Percentiles rank a stretch among this genome's conserved stretches.
Evolutionary conservation across 2,113 vertebrate species (phyloP).

Genomic region (Varanus salvator): DNA sequence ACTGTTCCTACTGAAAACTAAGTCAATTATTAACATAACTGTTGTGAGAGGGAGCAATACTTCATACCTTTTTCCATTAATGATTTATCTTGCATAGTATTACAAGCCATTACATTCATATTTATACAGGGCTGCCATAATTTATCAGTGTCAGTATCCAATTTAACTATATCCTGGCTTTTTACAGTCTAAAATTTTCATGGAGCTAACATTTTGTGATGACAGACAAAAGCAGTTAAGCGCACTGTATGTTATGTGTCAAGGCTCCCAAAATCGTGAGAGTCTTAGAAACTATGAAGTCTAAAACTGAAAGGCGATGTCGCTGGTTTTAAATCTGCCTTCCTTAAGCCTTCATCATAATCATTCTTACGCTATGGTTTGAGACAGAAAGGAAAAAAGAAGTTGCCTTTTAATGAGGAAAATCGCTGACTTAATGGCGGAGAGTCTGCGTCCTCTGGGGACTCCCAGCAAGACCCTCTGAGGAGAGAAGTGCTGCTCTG

Average conservation of each 20-base stretch:
- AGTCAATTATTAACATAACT: not conserved
- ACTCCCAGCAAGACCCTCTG: not conserved
- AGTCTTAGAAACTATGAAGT: not conserved
- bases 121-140: not conserved
- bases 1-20: not conserved
- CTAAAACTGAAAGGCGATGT: not conserved
- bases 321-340: not conserved
- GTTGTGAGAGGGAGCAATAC: slow-evolving; percentile 11
- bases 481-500: not conserved
- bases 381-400: not conserved
- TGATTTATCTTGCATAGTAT: not conserved
- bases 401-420: not conserved
- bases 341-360: not conserved
- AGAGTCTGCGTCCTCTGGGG: not conserved
- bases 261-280: not conserved
- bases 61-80: slow-evolving; percentile 22
- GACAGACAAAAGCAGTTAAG: not conserved
- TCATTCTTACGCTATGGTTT: not conserved
- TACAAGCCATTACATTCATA: not conserved
- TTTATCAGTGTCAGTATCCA: not conserved
- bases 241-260: not conserved
- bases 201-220: not conserved
- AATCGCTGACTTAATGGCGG: not conserved
- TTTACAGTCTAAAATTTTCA: not conserved
- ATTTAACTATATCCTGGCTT: not conserved